A percentile compares a stretch with the other conserved stretches of the same genome.
phyloP scores from a whole-genome alignment of 2,797 vertebrate species.

The Ataeniobius toweri region DNA sequence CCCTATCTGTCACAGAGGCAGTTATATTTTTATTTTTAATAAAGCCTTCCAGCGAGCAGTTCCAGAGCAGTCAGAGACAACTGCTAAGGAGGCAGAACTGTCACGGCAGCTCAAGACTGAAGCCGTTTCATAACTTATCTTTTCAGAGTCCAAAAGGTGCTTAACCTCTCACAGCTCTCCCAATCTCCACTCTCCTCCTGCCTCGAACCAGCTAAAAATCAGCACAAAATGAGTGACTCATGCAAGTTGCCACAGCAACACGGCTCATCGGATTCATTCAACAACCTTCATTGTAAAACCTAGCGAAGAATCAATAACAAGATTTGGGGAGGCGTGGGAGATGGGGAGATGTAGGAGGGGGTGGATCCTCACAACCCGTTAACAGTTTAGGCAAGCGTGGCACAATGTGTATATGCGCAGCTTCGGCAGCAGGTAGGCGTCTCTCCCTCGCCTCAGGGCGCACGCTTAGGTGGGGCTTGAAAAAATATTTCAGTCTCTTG shows the following conservation, averaged over 20 bases:
- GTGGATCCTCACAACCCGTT: slow-evolving; percentile 41
- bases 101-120: slow-evolving; percentile 16
- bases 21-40: slow-evolving; percentile 9
- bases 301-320: slow-evolving; percentile 70
- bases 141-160: slow-evolving; percentile 50
- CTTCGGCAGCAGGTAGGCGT: slow-evolving; percentile 73
- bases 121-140: slow-evolving; percentile 35
- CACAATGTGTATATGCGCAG: slow-evolving; percentile 37
- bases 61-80: slow-evolving; percentile 47
- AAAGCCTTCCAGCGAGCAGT: slow-evolving; percentile 43
- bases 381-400: slow-evolving; percentile 54
- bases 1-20: slow-evolving; percentile 49
- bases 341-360: background rate
- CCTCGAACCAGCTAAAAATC: slow-evolving; percentile 63
- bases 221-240: slow-evolving; percentile 74
- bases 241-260: slow-evolving; percentile 72
- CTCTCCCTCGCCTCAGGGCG: slow-evolving; percentile 77
- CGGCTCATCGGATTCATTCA: slow-evolving; percentile 70
- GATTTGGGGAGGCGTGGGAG: slow-evolving; percentile 40
- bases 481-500: slow-evolving; percentile 75
- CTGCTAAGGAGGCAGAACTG: slow-evolving; percentile 35
- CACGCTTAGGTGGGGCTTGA: slow-evolving; percentile 77
- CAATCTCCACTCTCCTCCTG: slow-evolving; percentile 40
- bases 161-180: slow-evolving; percentile 50
- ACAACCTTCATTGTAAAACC: slow-evolving; percentile 67